phyloP scores from a whole-genome alignment of 1,140 invertebrate species.

The Zaprionus lachaisei region DNA sequence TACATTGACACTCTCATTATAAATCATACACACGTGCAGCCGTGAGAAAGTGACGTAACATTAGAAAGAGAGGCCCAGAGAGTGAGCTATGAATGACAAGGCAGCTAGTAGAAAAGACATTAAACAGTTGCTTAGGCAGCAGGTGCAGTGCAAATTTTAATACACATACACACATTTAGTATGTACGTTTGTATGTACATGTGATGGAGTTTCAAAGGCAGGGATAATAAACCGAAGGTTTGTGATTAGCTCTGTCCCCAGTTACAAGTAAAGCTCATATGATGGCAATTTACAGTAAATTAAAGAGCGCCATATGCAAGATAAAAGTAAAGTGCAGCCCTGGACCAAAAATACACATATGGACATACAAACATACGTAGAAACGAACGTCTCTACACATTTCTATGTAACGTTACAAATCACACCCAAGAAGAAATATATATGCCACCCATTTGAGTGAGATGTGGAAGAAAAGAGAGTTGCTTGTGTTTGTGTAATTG shows the following conservation, averaged over 20 bases:
- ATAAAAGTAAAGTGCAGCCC: slow-evolving; percentile 22
- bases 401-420: slow-evolving; percentile 23
- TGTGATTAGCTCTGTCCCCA: slow-evolving; percentile 14
- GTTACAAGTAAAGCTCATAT: slow-evolving; percentile 18
- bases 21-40: slow-evolving; percentile 62
- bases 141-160: slow-evolving; percentile 33
- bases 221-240: background rate
- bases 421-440: slow-evolving; percentile 16
- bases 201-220: background rate
- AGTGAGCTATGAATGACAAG: slow-evolving; percentile 40
- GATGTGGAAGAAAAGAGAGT: slow-evolving; percentile 16
- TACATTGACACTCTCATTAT: slow-evolving; percentile 30
- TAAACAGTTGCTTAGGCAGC: slow-evolving; percentile 49
- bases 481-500: slow-evolving; percentile 33
- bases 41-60: slow-evolving; percentile 81
- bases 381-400: background rate
- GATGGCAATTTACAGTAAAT: slow-evolving; percentile 33
- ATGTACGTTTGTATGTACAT: background rate
- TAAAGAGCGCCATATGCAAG: slow-evolving; percentile 6
- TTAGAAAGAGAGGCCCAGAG: slow-evolving; percentile 64
- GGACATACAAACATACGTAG: background rate
- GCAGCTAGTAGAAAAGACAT: slow-evolving; percentile 38
- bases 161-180: background rate
- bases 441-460: slow-evolving; percentile 8
- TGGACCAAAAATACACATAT: slow-evolving; percentile 8